Base-by-base conservation (phyloP, 1,140 invertebrate species). In the Saccostrea cuccullata region DNA sequence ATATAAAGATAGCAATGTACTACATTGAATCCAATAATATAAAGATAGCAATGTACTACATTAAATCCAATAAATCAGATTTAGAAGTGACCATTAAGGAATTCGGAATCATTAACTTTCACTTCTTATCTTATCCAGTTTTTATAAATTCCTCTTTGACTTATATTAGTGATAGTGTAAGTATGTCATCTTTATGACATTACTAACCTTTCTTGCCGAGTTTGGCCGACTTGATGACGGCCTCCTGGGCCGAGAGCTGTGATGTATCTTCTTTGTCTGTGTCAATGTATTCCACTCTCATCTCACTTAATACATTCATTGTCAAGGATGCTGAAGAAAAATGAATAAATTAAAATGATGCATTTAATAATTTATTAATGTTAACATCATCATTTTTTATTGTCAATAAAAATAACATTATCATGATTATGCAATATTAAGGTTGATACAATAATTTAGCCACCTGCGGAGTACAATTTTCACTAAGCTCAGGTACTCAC, bases 201-300 rank as follows among this genome's bases (percentile, higher is more conserved):
- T 47, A 73, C 86, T 40, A 64, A 93, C 93, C 93, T 92, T 92
- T 90, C 85, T 90, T 91, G 23, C 90, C 91, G 55, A 94, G 88
- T 89, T 94, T 94, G n/a, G 95, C 94, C 6, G 94, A 93, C 84
- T 93, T 92, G 55, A 95, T 87, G 17, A 95, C 84, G 20, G 92
- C 91, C 87, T 95, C 94, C 82, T 91, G 89, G n/a, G 93, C 88
- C 17, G 92, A 90, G 2, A 90, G 87, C 73, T 92, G 91, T 55
- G 91, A 90, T n/a, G 88, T 86, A 13, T 93, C 91, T 23, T 85
- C 55, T 47, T 86, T 60, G 30, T 85, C 87, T 40, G 89, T 89
- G 73, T 93, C 90, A 73, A 90, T 88, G 30, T 91, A 90, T 23
- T 93, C 92, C 8, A 89, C 89, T 55, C 70, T 82, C 3, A 87